phyloP scores from a whole-genome alignment of 1,140 invertebrate genomes.

The Lordiphosa clarofinis region DNA sequence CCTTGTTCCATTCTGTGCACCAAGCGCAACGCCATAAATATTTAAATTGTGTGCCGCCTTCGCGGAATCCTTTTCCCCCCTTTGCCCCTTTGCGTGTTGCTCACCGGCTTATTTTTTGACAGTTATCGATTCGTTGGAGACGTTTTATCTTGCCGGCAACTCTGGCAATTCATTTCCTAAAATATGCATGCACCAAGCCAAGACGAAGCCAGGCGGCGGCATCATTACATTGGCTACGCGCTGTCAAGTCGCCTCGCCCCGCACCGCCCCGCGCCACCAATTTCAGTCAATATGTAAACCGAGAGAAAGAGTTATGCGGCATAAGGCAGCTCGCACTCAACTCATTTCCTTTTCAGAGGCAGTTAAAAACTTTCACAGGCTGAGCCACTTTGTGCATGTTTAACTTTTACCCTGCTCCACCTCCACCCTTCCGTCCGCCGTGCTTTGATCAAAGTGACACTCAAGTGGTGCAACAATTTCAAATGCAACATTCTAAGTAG shows the following conservation, averaged over 20 bases:
- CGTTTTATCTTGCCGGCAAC: conserved; percentile 50
- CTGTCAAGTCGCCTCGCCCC: conserved; percentile 39
- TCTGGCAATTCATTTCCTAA: conserved; percentile 66
- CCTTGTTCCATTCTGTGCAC: conserved; percentile 42
- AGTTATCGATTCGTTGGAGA: conserved; percentile 64
- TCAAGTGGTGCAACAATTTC: conserved; percentile 33
- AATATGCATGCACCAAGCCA: conserved; percentile 51
- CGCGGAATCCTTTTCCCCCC: neutral
- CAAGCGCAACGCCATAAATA: conserved; percentile 64
- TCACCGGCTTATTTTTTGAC: conserved; percentile 73
- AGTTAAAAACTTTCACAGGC: conserved; percentile 51
- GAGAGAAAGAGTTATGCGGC: conserved; percentile 49
- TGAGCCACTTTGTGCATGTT: conserved; percentile 63
- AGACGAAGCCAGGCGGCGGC: conserved; percentile 32
- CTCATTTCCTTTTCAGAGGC: conserved; percentile 31
- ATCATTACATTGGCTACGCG: conserved; percentile 61
- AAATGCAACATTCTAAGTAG: conserved; percentile 28
- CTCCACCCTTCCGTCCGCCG: too few relatives aligned
- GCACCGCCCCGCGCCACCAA: conserved; percentile 11
- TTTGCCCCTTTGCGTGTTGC: conserved; percentile 51
- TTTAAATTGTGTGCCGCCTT: conserved; percentile 58
- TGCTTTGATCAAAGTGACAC: conserved; percentile 48
- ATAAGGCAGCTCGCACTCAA: conserved; percentile 45
- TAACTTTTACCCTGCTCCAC: conserved; percentile 44
- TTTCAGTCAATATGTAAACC: conserved; percentile 51